phyloP scores from a whole-genome alignment of 2,888 invertebrate genomes.

The Mayetiola destructor region DNA sequence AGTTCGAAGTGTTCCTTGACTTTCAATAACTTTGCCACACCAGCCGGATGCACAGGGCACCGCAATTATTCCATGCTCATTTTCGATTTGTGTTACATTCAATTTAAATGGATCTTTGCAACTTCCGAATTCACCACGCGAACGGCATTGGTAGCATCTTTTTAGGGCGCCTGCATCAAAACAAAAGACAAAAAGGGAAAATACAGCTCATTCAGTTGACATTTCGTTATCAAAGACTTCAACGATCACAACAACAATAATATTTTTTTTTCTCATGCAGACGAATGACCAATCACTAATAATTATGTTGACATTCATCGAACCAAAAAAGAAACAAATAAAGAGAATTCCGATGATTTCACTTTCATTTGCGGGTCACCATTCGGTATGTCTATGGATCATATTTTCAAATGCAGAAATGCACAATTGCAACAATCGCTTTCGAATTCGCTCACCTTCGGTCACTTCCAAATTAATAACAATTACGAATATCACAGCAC shows the following conservation, averaged over 20 bases:
- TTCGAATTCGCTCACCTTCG: slow-evolving; percentile 10
- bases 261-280: too few species aligned
- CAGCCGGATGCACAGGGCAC: slow-evolving; percentile 79
- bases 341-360: background rate
- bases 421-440: too few species aligned
- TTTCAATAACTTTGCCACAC: slow-evolving; percentile 83
- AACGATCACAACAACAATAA: too few species aligned
- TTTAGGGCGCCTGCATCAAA: slow-evolving; percentile 44
- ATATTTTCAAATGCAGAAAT: background rate
- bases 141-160: slow-evolving; percentile 71
- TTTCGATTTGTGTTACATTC: slow-evolving; percentile 60
- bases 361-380: background rate
- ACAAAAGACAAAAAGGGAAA: background rate
- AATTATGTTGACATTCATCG: too few species aligned
- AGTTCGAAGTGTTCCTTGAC: slow-evolving; percentile 57
- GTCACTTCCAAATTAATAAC: slow-evolving; percentile 1
- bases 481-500: slow-evolving; percentile 15
- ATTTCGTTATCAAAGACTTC: slow-evolving; percentile 13
- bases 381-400: too few species aligned
- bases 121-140: slow-evolving; percentile 72
- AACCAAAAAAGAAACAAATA: too few species aligned
- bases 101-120: slow-evolving; percentile 75
- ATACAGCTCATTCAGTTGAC: background rate
- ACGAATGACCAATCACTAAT: too few species aligned
- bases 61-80: slow-evolving; percentile 55